A percentile compares a stretch with the other conserved stretches of the same genome.
phyloP scores from a whole-genome alignment of 1,140 invertebrate genomes.

The Drosophila quadrilineata region DNA sequence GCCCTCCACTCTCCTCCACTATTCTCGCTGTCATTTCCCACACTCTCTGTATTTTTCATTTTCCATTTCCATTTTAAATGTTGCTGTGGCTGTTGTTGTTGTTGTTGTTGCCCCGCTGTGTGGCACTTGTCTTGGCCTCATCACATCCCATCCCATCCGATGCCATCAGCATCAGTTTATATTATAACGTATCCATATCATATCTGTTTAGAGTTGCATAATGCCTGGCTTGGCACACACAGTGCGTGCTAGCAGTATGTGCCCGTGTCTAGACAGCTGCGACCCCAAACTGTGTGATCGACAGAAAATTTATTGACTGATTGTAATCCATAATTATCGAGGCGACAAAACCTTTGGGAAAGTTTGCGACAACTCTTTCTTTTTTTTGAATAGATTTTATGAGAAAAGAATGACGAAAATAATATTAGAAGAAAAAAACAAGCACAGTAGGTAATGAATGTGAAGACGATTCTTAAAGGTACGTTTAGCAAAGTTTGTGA shows the following conservation, averaged over 20 bases:
- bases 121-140: conserved; percentile 4
- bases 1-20: too few species aligned
- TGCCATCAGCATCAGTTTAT: too few species aligned
- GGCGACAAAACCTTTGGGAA: background rate
- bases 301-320: conserved; percentile 31
- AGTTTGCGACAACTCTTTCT: background rate
- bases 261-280: conserved; percentile 7
- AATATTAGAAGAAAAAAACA: too few species aligned
- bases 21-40: too few species aligned
- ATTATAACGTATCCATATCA: too few species aligned
- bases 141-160: background rate
- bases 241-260: conserved; percentile 33
- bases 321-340: conserved; percentile 7
- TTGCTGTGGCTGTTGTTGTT: too few species aligned
- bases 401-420: too few species aligned
- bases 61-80: background rate
- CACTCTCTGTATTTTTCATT: conserved; percentile 19
- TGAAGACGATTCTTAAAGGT: too few species aligned
- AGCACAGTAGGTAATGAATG: too few species aligned
- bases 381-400: too few species aligned
- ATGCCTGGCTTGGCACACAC: conserved; percentile 6
- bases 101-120: too few species aligned
- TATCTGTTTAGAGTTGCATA: conserved; percentile 17
- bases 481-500: too few species aligned
- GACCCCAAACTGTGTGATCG: conserved; percentile 8